Evolutionary conservation across 2,113 vertebrate genomes (phyloP), one percentile per base, ranked within the genome.

Genomic region (Catagonus wagneri): DNA sequence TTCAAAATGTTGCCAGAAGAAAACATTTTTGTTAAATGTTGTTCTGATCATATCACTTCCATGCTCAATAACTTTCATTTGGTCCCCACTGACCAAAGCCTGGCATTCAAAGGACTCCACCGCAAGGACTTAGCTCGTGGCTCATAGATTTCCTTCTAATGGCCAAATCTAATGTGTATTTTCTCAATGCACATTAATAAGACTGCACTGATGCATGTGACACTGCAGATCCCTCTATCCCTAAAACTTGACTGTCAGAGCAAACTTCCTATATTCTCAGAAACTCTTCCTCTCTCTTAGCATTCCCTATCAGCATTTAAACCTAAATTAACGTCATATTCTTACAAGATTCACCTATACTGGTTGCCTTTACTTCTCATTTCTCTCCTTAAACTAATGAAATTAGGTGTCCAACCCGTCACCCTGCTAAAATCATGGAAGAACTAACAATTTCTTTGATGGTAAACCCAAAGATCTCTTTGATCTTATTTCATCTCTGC

Each of bases 371-470:
- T 93, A 69, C 6, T 92, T 4, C 34, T 68, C 16, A 75, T 39
- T 52, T 72, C 60, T 74, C 34, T 76, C 34, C 56, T 83, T 50
- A 89, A 56, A 89, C 65, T 71, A 71, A 25, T 60, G 61, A 90
- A 93, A 91, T 79, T 39, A 83, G 14, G 32, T 20, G n/a, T 65
- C n/a, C 23, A 75, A 68, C 60, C 25, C 29, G 89, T 36, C 32
- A 63, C 15, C 81, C 61, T 71, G 61, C 61, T 86, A 78, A 95
- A 85, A 58, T 71, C 29, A 97, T 68, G 75, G 83, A 3, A 61
- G 34, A 78, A 50, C 10, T 9, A 92, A 68, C 8, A 56, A 91
- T 63, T 76, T 79, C 39, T 65, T 65, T 71, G 19, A 68, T n/a
- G 6, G 27, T 8, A 91, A 94, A 74, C 17, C 11, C 69, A 90